Evolutionary conservation across 2,888 invertebrate species (phyloP), one percentile per base, ranked within the genome.

Genomic region (Lycocerus yunnanus): DNA sequence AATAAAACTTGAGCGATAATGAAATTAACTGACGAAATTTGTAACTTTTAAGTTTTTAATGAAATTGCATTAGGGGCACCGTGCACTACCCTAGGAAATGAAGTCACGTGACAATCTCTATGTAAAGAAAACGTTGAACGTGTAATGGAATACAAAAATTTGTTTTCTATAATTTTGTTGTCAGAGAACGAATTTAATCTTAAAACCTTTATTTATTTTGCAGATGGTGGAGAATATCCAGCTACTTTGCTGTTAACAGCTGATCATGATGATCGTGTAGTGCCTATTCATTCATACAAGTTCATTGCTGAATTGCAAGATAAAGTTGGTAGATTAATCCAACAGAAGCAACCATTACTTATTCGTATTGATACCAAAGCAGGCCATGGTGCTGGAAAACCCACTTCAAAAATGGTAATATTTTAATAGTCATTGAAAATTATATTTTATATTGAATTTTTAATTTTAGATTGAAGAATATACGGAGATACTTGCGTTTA

Each of bases 181-280:
- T n/a, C n/a, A n/a, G n/a, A n/a, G n/a, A n/a, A n/a, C n/a, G 27
- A 18, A 15, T 18, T 18, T 27, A 8, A 16, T 18, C 14, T n/a
- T 60, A n/a, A n/a, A 72, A 15, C 13, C 10, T 63, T 75, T 61
- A 20, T 20, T 58, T 69, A 16, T 14, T 58, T 43, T 66, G n/a
- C 78, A 87, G 86, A 84, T 15, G 86, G 87, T 8, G 85, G 86
- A 10, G 93, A 97, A 87, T 99, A 98, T 90, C 99, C 99, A 6
- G 93, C 98, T 15, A 94, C 94, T 15, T 89, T 99, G 78, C 90
- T 99, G 76, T 88, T 97, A 81, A 98, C 98, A n/a, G 98, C 97
- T 15, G 98, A 99, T 89, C 98, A 99, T 88, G 98, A 99, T 89
- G 98, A 99, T 89, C 93, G 99, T 81, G 99, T 99, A 78, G 98